Evolutionary conservation across 2,113 vertebrate species (phyloP), one percentile per base, ranked within the genome.

Genomic region (Scatophagus argus): DNA sequence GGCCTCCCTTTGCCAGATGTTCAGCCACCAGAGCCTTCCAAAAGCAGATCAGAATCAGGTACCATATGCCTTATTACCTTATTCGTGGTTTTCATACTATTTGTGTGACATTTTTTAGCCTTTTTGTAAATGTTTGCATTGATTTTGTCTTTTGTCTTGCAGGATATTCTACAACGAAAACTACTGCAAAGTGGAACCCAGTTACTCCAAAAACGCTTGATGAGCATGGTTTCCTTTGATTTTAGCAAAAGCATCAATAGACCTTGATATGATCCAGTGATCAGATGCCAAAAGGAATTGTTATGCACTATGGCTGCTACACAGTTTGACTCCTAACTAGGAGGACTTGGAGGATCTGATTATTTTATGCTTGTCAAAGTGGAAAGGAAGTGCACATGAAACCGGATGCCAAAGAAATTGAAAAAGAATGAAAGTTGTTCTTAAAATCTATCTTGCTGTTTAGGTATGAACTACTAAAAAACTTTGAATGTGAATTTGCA

Each of bases 201-300:
- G 90, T 95, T 16, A 91, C 93, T 76, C 49, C 88, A 5, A 94
- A 93, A 82, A 91, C 89, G 61, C 87, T 95, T 2, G 94, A 95
- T 58, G 94, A 95, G 77, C 94, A 95, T 32, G 93, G 94, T 39
- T 95, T 87, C 79, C 81, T 95, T n/a, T 95, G 86, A 94, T 74
- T 43, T n/a, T 16, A 31, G 16, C 27, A 34, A 39, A 31, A 55
- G 61, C 56, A 49, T 60, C 63, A 60, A 60, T 19, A 0, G 12
- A 77, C 51, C 21, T 44, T 56, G 31, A n/a, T 62, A n/a, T 43
- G 75, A 72, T 58, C 47, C 63, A 27, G 17, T 14, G 43, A 82
- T 74, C 31, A 63, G 82, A 78, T 38, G 44, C 67, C 64, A 55
- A 56, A 72, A 74, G 25, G 8, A 81, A 47, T 39, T 12, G 39